These are phyloP conservation scores for Crossocerus cetratus DNA, from an alignment of 2,888 invertebrate species.

Conservation along the genomic window DNA sequence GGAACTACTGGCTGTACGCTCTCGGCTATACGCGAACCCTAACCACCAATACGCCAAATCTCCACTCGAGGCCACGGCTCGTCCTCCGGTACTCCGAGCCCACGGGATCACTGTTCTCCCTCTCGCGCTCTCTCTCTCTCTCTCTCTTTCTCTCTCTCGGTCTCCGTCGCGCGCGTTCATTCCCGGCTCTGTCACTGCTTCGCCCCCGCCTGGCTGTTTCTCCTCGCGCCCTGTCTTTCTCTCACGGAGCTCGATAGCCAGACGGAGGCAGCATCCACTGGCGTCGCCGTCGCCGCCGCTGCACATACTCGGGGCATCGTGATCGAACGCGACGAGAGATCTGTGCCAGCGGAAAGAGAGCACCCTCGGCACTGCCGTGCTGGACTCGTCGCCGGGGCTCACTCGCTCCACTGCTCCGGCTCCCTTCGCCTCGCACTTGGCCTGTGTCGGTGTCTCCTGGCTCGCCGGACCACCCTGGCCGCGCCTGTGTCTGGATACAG, in stretches of 20 bases:
- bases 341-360: not conserved
- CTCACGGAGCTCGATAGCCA: slow-evolving; percentile 1
- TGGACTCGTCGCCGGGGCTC: not conserved
- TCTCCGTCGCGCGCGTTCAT: too few species aligned
- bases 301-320: not conserved
- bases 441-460: too few species aligned
- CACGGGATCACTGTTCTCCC: not conserved
- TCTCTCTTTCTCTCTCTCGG: not conserved
- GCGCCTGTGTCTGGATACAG: too few species aligned
- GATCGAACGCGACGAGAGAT: slow-evolving; percentile 3
- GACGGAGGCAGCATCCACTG: not conserved
- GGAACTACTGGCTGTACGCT: not conserved
- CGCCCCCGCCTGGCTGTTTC: not conserved
- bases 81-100: too few species aligned
- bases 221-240: not conserved
- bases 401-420: too few species aligned
- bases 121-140: not conserved
- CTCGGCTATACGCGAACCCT: not conserved
- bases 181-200: not conserved
- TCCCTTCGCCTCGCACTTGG: too few species aligned
- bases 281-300: not conserved
- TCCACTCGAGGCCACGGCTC: not conserved
- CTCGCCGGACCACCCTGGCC: too few species aligned
- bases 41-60: not conserved
- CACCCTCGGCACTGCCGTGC: not conserved